phyloP scores from a whole-genome alignment of 2,888 invertebrate genomes.

The Zygothrica quintamaculata region DNA sequence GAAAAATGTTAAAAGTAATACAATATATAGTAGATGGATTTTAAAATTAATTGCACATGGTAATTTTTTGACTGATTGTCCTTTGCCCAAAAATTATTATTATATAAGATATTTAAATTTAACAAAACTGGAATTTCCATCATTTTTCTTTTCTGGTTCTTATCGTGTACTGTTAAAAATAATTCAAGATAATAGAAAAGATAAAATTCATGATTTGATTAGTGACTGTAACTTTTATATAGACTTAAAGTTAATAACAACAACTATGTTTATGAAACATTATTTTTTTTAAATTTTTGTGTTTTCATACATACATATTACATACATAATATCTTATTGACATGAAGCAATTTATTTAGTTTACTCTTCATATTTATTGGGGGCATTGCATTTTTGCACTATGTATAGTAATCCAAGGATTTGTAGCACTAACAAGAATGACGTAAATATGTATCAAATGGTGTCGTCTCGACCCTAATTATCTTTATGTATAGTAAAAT shows the following conservation, averaged over 20 bases:
- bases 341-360: no score
- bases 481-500: no score
- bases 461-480: no score
- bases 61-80: constrained; percentile 61
- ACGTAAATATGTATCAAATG: no score
- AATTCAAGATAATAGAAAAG: not conserved
- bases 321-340: no score
- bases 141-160: not conserved
- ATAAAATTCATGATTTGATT: not conserved
- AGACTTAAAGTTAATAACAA: constrained; percentile 10
- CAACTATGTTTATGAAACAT: no score
- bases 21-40: constrained; percentile 45
- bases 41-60: constrained; percentile 51
- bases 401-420: no score
- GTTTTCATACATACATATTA: no score
- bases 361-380: no score
- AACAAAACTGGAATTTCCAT: constrained; percentile 3
- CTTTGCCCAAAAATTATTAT: constrained; percentile 43
- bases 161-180: not conserved
- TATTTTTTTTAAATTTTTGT: not conserved
- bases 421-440: no score
- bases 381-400: no score
- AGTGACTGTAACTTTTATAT: not conserved
- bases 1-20: not conserved
- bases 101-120: constrained; percentile 42